Conservation (phyloP, 1,140 invertebrate species). For the Adelges cooleyi region DNA sequence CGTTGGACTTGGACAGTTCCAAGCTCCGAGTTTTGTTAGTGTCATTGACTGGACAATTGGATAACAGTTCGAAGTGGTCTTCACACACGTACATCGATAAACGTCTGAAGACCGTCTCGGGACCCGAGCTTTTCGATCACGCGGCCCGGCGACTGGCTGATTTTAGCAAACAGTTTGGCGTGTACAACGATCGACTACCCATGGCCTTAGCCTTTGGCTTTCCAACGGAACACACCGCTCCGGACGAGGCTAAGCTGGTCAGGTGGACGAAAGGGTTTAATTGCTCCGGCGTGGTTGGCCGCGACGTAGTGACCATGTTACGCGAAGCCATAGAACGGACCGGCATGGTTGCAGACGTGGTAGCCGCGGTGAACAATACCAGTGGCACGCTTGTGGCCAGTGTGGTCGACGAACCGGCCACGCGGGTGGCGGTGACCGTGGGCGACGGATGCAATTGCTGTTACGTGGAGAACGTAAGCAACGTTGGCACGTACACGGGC, state of each 20-base stretch:
- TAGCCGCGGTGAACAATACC: not conserved
- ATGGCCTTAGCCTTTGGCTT: not conserved
- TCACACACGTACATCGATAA: not conserved
- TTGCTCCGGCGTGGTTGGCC: not conserved
- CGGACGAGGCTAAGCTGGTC: not conserved
- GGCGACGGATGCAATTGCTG: not conserved
- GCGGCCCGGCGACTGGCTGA: not conserved
- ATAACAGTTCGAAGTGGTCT: too few relatives aligned
- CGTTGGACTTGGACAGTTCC: not conserved
- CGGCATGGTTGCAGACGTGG: not conserved
- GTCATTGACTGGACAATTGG: too few relatives aligned
- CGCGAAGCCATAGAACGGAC: not conserved
- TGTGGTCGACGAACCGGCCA: not conserved
- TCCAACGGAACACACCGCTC: not conserved
- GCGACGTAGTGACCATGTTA: not conserved
- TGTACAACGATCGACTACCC: not conserved
- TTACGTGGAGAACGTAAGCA: not conserved
- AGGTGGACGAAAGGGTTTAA: not conserved
- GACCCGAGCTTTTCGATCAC: not conserved
- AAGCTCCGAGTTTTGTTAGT: too few relatives aligned
- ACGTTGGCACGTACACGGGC: too few relatives aligned
- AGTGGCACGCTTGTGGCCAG: not conserved
- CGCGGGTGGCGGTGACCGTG: not conserved
- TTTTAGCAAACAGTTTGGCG: not conserved
- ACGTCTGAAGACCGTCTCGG: not conserved